Conservation (phyloP, 2,888 invertebrate genomes). For the Pilophorus perplexus region DNA sequence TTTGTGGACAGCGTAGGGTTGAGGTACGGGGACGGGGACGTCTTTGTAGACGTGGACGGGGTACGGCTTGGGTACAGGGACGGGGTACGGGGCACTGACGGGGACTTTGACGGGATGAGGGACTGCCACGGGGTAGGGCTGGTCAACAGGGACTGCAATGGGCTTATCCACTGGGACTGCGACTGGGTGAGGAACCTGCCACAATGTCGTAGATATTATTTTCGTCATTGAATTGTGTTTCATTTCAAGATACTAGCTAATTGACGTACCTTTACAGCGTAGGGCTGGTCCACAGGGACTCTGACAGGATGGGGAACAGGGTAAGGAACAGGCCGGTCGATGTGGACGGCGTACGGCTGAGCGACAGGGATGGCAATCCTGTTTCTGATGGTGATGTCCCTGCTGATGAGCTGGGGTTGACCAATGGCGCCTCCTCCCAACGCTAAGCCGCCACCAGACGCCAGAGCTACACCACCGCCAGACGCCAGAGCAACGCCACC, state of each 20-base stretch:
- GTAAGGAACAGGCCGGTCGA: constrained; percentile 49
- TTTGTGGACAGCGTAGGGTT: constrained; percentile 51
- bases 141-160: constrained; percentile 53
- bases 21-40: constrained; percentile 56
- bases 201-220: not conserved
- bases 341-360: constrained; percentile 49
- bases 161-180: constrained; percentile 48
- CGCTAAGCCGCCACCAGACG: not conserved
- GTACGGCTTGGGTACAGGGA: constrained; percentile 53
- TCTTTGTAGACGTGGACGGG: constrained; percentile 55
- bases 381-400: constrained; percentile 41
- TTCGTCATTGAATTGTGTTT: not conserved
- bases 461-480: not conserved
- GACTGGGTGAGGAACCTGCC: constrained; percentile 47
- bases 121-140: constrained; percentile 53
- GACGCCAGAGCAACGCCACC: too few species aligned
- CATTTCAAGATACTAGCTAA: not conserved
- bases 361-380: constrained; percentile 47
- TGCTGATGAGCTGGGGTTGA: constrained; percentile 25
- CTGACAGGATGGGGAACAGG: constrained; percentile 48
- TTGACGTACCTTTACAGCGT: constrained; percentile 39
- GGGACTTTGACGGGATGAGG: constrained; percentile 58
- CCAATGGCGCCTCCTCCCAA: constrained; percentile 19
- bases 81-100: constrained; percentile 52
- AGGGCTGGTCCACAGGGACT: constrained; percentile 48